Conservation (phyloP, 1,140 invertebrate species). For the Myzus persicae region DNA sequence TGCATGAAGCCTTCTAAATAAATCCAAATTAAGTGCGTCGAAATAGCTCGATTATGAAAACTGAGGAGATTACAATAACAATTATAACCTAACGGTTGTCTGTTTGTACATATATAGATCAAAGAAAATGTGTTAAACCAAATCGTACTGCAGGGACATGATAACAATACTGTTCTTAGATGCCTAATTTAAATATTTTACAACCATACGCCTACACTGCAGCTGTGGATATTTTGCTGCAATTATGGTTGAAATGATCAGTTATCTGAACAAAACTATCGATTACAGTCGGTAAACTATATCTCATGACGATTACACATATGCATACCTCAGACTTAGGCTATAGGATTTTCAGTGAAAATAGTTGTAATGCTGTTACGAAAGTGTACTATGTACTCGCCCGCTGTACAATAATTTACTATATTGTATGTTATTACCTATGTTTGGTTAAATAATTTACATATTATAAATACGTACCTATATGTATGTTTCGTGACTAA, state of each 20-base stretch:
- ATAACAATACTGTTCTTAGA: neutral
- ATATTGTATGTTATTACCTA: too few relatives aligned
- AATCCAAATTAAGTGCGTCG: neutral
- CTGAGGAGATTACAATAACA: neutral
- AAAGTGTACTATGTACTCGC: neutral
- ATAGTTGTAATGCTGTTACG: neutral
- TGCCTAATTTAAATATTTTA: neutral
- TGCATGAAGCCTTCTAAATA: neutral
- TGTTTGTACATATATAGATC: too few relatives aligned
- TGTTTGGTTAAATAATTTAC: neutral
- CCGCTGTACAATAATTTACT: neutral
- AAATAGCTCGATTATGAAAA: neutral
- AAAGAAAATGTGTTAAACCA: neutral
- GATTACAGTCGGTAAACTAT: neutral
- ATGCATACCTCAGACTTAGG: neutral
- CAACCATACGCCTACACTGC: neutral
- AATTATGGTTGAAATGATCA: neutral
- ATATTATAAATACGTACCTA: neutral
- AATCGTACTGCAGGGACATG: neutral
- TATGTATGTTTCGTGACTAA: neutral
- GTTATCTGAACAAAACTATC: neutral
- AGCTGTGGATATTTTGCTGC: neutral
- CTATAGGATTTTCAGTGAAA: neutral
- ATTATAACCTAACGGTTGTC: too few relatives aligned
- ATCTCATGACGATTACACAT: neutral